Percentiles rank a stretch among this genome's conserved stretches.
These are phyloP conservation scores for Patiria pectinifera DNA, from an alignment of 53 echinoderm and acorn worm genomes.

Conservation along the genomic window DNA sequence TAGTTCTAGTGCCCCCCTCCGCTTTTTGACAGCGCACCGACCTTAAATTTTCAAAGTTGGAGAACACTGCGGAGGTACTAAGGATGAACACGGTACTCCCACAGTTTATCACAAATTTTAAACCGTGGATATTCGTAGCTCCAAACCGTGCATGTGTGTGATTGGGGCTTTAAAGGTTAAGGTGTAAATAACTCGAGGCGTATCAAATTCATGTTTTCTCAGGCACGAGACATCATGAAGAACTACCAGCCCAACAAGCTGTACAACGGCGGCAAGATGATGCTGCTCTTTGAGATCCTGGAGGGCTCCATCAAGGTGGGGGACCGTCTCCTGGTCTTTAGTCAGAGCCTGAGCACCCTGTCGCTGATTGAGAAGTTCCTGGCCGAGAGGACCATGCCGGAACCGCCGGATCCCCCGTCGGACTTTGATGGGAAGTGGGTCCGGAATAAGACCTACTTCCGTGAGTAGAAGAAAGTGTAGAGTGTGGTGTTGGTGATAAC, in stretches of 20 bases:
- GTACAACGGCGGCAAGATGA: slow-evolving; percentile 90
- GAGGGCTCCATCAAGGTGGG: slow-evolving; percentile 84
- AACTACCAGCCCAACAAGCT: slow-evolving; percentile 82
- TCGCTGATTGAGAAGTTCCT: slow-evolving; percentile 97
- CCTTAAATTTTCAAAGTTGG: too few relatives aligned
- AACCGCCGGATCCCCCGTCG: slow-evolving; percentile 77
- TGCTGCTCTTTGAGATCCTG: slow-evolving; percentile 89
- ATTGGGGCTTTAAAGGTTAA: too few relatives aligned
- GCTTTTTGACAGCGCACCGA: too few relatives aligned
- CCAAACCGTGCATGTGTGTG: too few relatives aligned
- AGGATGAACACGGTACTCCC: too few relatives aligned
- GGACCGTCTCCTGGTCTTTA: slow-evolving; percentile 93
- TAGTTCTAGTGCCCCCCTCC: too few relatives aligned
- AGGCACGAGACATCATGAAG: slow-evolving; percentile 96
- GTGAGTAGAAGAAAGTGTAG: slow-evolving; percentile 64
- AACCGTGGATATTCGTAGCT: too few relatives aligned
- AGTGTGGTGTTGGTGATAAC: too few relatives aligned
- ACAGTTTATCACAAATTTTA: too few relatives aligned
- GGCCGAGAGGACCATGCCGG: slow-evolving; percentile 72
- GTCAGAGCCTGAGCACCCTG: slow-evolving; percentile 94
- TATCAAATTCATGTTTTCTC: background rate
- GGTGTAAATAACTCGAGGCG: too few relatives aligned
- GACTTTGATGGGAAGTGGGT: slow-evolving; percentile 87
- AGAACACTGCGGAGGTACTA: too few relatives aligned
- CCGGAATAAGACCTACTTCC: slow-evolving; percentile 90